phyloP scores from a whole-genome alignment of 2,113 vertebrate species.

The Tetraodon nigroviridis region DNA sequence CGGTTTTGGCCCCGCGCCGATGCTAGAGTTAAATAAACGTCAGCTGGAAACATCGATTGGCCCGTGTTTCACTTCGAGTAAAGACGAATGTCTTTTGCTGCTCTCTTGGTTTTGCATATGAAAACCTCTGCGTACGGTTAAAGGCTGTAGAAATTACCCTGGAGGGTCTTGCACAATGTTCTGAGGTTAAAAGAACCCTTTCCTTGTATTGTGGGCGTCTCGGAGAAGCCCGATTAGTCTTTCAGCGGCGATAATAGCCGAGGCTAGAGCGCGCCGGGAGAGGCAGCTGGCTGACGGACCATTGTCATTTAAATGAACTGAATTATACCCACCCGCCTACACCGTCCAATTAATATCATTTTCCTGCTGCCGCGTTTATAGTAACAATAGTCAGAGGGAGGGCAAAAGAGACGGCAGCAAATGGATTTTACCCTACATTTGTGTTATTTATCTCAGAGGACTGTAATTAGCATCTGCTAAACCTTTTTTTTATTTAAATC shows the following conservation, averaged over 20 bases:
- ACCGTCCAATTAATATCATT: slow-evolving; percentile 63
- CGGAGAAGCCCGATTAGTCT: slow-evolving; percentile 59
- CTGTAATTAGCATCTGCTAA: slow-evolving; percentile 66
- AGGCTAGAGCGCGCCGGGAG: slow-evolving; percentile 66
- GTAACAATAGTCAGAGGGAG: slow-evolving; percentile 38
- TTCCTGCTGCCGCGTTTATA: slow-evolving; percentile 42
- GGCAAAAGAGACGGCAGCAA: slow-evolving; percentile 45
- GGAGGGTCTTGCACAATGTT: slow-evolving; percentile 48
- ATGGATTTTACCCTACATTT: slow-evolving; percentile 59
- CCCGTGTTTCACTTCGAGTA: slow-evolving; percentile 43
- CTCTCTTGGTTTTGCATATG: slow-evolving; percentile 66
- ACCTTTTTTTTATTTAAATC: slow-evolving; percentile 50
- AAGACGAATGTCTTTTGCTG: slow-evolving; percentile 35
- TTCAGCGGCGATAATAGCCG: slow-evolving; percentile 65
- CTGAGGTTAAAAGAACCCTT: slow-evolving; percentile 60
- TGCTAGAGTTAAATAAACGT: slow-evolving; percentile 65
- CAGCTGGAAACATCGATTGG: slow-evolving; percentile 52
- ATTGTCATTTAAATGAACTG: slow-evolving; percentile 72
- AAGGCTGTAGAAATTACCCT: slow-evolving; percentile 50
- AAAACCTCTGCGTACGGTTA: slow-evolving; percentile 51
- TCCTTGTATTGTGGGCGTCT: slow-evolving; percentile 52
- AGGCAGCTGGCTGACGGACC: slow-evolving; percentile 65
- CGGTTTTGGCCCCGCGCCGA: slow-evolving; percentile 52
- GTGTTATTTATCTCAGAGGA: slow-evolving; percentile 43
- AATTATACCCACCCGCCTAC: slow-evolving; percentile 56